These are phyloP conservation scores for Tanytarsus gracilentus DNA, from an alignment of 2,888 invertebrate species.

Conservation along the genomic window DNA sequence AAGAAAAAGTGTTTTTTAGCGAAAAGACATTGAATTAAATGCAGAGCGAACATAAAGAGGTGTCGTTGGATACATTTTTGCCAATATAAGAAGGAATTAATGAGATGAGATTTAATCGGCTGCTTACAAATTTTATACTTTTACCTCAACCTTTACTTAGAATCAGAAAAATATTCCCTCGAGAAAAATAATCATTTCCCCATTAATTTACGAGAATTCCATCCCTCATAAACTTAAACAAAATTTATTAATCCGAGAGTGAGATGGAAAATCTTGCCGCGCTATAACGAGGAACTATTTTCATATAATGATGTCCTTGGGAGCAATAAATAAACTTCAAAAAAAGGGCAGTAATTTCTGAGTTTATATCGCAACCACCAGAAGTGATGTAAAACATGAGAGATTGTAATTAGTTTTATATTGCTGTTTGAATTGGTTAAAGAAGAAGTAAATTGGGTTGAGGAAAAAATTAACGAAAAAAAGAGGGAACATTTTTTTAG, in stretches of 20 bases:
- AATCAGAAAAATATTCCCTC: no score
- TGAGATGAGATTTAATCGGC: no score
- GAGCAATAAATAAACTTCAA: constrained; percentile 20
- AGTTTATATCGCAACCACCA: not conserved
- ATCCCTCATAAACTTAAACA: constrained; percentile 2
- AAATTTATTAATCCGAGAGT: constrained; percentile 3
- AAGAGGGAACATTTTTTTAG: no score
- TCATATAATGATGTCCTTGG: constrained; percentile 11
- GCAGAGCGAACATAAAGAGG: no score
- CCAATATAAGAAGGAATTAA: no score
- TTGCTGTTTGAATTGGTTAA: not conserved
- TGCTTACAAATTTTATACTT: no score
- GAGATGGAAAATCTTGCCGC: not conserved
- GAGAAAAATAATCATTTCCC: constrained; percentile 1
- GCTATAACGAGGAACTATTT: constrained; percentile 8
- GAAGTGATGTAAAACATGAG: not conserved
- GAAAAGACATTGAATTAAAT: no score
- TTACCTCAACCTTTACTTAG: no score
- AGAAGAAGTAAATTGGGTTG: not conserved
- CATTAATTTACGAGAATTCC: not conserved
- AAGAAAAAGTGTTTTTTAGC: no score
- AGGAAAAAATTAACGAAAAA: not conserved
- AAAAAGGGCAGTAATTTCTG: constrained; percentile 2
- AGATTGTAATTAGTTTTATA: constrained; percentile 12
- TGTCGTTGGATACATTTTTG: no score